phyloP scores from a whole-genome alignment of 2,113 vertebrate genomes.

The Hiodon tergisus region DNA sequence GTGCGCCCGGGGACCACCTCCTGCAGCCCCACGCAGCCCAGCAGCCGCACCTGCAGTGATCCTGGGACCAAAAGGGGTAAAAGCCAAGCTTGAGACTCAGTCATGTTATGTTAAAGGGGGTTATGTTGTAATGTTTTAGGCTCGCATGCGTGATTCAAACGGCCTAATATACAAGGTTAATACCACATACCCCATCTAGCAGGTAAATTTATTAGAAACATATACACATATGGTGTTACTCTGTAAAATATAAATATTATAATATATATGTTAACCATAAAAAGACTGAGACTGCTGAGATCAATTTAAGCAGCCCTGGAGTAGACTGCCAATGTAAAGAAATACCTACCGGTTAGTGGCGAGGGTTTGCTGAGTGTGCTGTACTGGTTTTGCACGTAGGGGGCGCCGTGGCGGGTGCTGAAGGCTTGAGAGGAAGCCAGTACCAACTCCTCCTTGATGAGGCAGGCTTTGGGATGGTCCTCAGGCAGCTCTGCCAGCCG shows the following conservation, averaged over 20 bases:
- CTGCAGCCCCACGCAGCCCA: slow-evolving; percentile 72
- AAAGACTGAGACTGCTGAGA: not conserved
- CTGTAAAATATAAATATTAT: no score
- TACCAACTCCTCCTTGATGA: slow-evolving; percentile 78
- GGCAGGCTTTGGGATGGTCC: slow-evolving; percentile 77
- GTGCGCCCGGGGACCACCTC: slow-evolving; percentile 72
- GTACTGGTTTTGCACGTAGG: slow-evolving; percentile 76
- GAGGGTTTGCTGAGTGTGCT: slow-evolving; percentile 83
- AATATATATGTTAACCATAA: no score
- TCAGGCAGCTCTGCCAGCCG: slow-evolving; percentile 73
- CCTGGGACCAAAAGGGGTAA: slow-evolving; percentile 48
- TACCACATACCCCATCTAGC: no score
- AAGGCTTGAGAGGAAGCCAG: slow-evolving; percentile 69
- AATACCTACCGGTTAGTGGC: slow-evolving; percentile 71
- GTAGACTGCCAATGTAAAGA: not conserved
- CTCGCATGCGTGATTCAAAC: no score
- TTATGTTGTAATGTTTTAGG: no score
- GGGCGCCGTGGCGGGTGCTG: slow-evolving; percentile 65
- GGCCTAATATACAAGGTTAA: no score
- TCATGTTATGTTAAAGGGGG: no score
- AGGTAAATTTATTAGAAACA: no score
- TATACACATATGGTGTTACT: no score
- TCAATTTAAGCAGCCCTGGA: not conserved
- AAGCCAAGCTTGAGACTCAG: not conserved
- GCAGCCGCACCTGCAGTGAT: slow-evolving; percentile 76